Percentiles rank a stretch among this genome's conserved stretches.
These are phyloP conservation scores for Thamnaconus septentrionalis DNA, from an alignment of 2,113 vertebrate genomes.

Conservation along the genomic window DNA sequence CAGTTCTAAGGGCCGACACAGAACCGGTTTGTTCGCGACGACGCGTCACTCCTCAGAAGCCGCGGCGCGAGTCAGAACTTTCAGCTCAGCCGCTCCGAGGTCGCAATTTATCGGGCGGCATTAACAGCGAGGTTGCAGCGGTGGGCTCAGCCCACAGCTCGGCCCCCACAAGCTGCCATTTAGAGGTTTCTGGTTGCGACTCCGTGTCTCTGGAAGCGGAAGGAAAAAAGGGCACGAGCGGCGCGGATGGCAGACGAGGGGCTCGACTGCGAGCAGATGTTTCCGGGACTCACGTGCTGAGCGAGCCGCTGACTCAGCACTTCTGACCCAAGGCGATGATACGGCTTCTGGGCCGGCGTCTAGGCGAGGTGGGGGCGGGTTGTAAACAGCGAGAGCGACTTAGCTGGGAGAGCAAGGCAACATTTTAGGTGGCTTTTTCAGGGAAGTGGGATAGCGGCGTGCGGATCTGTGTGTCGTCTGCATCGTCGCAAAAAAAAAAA, in stretches of 20 bases:
- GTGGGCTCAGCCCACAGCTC: conserved; percentile 10
- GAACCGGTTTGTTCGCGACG: conserved; percentile 6
- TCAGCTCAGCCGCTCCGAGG: conserved; percentile 12
- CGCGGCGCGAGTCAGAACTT: background rate
- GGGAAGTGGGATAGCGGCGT: conserved; percentile 18
- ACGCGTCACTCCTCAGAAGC: conserved; percentile 15
- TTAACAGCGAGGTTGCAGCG: conserved; percentile 20
- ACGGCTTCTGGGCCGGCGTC: too few relatives aligned
- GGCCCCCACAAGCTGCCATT: conserved; percentile 41
- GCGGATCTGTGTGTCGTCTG: conserved; percentile 11
- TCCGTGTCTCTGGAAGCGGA: conserved; percentile 66
- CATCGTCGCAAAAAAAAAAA: too few relatives aligned
- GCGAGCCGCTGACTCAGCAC: conserved; percentile 47
- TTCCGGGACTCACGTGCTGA: conserved; percentile 1
- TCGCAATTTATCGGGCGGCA: conserved; percentile 43
- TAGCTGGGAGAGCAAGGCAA: background rate
- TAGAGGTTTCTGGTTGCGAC: conserved; percentile 70
- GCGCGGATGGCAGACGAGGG: conserved; percentile 27
- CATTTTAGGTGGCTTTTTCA: conserved; percentile 12
- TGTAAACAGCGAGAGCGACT: conserved; percentile 11
- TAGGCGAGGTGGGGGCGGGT: too few relatives aligned
- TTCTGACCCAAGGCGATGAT: conserved; percentile 9
- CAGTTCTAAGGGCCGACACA: too few relatives aligned
- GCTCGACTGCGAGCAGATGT: too few relatives aligned
- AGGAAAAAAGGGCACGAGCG: conserved; percentile 37